Conservation (phyloP, 2,888 invertebrate species). For the Tipula vernalis region DNA sequence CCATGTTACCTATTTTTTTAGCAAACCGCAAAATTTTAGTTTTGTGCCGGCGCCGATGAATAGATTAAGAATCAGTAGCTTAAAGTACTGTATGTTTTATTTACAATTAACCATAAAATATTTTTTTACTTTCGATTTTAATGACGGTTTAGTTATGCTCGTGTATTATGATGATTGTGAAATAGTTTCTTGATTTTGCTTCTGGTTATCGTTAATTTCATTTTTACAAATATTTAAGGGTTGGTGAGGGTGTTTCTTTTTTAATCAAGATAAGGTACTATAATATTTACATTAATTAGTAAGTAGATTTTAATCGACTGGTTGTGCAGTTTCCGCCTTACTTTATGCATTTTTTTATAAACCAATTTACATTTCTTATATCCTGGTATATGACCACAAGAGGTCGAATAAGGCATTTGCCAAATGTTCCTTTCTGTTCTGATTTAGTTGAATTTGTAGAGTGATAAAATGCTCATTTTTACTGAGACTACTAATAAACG, state of each 20-base stretch:
- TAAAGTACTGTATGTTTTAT: not conserved
- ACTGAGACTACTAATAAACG: no score
- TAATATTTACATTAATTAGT: not conserved
- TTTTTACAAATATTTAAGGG: not conserved
- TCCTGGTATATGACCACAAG: no score
- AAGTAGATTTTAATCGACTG: not conserved
- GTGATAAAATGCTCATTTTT: no score
- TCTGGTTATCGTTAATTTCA: not conserved
- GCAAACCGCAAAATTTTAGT: not conserved
- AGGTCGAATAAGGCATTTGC: no score
- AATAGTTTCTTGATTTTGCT: not conserved
- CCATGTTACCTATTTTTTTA: not conserved
- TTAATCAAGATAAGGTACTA: not conserved
- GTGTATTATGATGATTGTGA: not conserved
- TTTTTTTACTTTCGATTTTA: not conserved
- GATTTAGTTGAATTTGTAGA: no score
- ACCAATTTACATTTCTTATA: no score
- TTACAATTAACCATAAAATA: not conserved
- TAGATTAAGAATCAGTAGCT: not conserved
- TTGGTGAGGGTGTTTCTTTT: not conserved
- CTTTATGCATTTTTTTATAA: not conserved
- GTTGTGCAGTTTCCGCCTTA: not conserved
- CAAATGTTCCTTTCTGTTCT: no score
- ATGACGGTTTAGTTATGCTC: not conserved
- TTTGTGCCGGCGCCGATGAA: not conserved